Evolutionary conservation across 1,140 invertebrate genomes (phyloP).

Genomic region (Kradibia gibbosae): DNA sequence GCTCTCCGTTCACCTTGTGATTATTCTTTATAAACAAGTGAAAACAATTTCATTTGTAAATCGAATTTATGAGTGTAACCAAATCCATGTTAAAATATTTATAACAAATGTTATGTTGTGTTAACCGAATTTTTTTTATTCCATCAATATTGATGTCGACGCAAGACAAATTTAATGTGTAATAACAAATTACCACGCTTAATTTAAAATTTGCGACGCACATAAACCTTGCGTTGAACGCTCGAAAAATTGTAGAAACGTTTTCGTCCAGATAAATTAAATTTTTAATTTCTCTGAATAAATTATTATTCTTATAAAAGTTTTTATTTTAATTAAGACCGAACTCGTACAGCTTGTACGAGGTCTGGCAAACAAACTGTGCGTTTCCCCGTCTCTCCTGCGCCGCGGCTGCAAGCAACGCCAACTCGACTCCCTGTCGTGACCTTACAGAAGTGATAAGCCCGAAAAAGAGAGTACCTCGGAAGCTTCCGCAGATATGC

Average conservation of each 20-base stretch:
- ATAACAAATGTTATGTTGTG: neutral
- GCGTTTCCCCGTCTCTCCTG: neutral
- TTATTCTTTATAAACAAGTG: neutral
- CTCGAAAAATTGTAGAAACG: neutral
- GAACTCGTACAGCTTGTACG: neutral
- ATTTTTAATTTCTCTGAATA: neutral
- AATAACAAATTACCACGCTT: too few relatives aligned
- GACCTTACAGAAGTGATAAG: neutral
- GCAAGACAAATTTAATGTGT: too few relatives aligned
- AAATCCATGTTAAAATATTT: neutral
- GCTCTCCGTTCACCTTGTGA: neutral
- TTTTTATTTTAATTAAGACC: constrained; percentile 6
- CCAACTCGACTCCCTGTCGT: neutral
- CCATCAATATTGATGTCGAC: too few relatives aligned
- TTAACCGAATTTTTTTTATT: too few relatives aligned
- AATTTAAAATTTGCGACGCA: too few relatives aligned
- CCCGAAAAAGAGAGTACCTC: neutral
- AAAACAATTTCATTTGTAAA: neutral
- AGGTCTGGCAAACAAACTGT: neutral
- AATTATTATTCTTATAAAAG: neutral
- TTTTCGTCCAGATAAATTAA: neutral
- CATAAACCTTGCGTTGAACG: neutral
- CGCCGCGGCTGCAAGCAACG: neutral
- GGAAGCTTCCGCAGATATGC: neutral
- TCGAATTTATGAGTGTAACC: neutral